Base-by-base conservation (phyloP, 2,113 vertebrate species). In the Dolichallabes microphthalmus region DNA sequence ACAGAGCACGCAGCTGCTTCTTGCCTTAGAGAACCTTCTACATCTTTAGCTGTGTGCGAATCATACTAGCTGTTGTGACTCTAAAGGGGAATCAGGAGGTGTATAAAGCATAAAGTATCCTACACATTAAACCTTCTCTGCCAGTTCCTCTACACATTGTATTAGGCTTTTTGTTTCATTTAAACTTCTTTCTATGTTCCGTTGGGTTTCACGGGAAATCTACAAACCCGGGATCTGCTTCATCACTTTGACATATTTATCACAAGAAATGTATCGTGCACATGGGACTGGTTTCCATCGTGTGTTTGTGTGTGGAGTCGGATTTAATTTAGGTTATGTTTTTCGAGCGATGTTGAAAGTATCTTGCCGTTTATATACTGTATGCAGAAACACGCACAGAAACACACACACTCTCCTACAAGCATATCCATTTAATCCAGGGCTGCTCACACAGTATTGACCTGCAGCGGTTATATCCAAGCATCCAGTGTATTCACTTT, bases 91-190 rank as follows among this genome's bases (percentile, higher is more conserved):
- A 85, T 32, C 20, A 64, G 53, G 39, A 32, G 71, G 86, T 63
- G 79, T 78, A 84, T 68, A 87, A 20, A 86, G 89, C 89, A 45
- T 39, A 39, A 88, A 91, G 88, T 85, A 86, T 73, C 90, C 86
- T 92, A 87, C 90, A 89, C 84, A 89, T 90, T 88, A 88, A 88
- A 58, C 84, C 85, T 88, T 91, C 66, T 35, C 64, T 92, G 87
- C 85, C 86, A 64, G 90, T 92, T 89, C 82, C 82, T 90, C 84
- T 90, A 89, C 39, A 89, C 86, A 80, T 85, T 85, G 73, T 89
- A 86, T 88, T 82, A 86, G 71, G 87, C 90, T 85, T 86, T 32
- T 86, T 73, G 50, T n/a, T 32, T 91, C 80, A 89, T 80, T 88
- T 86, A 84, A 79, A 84, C 82, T 66, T 83, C 89, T 32, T 63